These are phyloP conservation scores for Amphimedon queenslandica DNA, from an alignment of 37 sponge, comb jelly and placozoan genomes.

Conservation along the genomic window DNA sequence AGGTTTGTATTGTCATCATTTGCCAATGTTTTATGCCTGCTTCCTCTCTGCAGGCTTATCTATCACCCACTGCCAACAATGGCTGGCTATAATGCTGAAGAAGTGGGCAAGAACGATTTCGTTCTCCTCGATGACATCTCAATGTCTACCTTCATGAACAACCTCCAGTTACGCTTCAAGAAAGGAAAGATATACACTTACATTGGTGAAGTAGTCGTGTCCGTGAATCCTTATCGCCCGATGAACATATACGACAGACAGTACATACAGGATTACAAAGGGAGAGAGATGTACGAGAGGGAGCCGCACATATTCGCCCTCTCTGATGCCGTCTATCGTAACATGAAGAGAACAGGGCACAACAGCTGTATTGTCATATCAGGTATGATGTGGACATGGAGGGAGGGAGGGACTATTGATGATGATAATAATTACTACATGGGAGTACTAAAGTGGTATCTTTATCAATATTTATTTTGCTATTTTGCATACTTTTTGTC, in stretches of 20 bases:
- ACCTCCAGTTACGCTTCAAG: slow-evolving; percentile 63
- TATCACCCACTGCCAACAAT: slow-evolving; percentile 14
- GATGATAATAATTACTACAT: no score
- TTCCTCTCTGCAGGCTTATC: no score
- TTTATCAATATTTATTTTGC: no score
- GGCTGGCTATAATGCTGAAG: slow-evolving; percentile 38
- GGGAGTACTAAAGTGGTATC: no score
- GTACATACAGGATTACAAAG: slow-evolving; percentile 58
- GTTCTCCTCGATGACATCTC: slow-evolving; percentile 72
- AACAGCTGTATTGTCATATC: slow-evolving; percentile 85
- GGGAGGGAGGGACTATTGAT: no score
- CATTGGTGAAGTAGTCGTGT: slow-evolving; percentile 85
- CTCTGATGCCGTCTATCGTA: slow-evolving; percentile 78
- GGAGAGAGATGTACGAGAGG: slow-evolving; percentile 74
- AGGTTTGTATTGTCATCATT: no score
- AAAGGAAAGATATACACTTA: slow-evolving; percentile 73
- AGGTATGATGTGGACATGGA: slow-evolving; percentile 55
- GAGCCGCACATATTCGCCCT: slow-evolving; percentile 82
- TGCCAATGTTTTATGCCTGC: no score
- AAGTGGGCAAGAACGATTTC: slow-evolving; percentile 74
- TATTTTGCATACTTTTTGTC: no score
- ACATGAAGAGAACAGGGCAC: slow-evolving; percentile 58
- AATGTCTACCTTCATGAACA: slow-evolving; percentile 58
- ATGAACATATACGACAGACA: slow-evolving; percentile 64
- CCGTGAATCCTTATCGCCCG: slow-evolving; percentile 73